Base-by-base conservation (phyloP, 2,888 invertebrate species). In the Meghimatium bilineatum region DNA sequence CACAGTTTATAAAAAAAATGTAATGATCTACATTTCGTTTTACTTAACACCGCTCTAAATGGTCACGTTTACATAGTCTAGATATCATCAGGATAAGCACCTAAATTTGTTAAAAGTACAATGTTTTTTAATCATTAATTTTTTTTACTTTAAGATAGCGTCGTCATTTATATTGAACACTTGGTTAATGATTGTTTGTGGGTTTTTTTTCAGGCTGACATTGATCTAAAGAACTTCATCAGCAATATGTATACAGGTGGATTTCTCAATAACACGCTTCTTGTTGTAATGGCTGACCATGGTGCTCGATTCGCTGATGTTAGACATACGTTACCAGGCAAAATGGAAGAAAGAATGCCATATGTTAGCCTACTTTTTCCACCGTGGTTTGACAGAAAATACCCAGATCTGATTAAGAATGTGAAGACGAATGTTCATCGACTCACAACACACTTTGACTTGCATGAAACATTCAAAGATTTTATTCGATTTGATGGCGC, bases 271-370 rank as follows among this genome's bases (percentile, higher is more conserved):
- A 95, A 97, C 89, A 97, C 98, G 0, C 91, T 98, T 87, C 93
- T 99, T 0, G 95, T 98, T 82, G 92, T 98, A 5, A 97, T 98
- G 97, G 96, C 97, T 8, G 98, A 99, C 94, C 98, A 99, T 93
- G 98, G 98, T 0, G 89, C 91, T 10, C 89, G 98, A 91, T 98
- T 97, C 93, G 96, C 96, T 0, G 95, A 95, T 80, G 95, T 97
- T 14, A 95, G 98, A 0, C 95, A 96, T 89, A 98, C 97, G 0
- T 94, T 97, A 14, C 97, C 98, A 93, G 98, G 98, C 0, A 97
- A 97, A 93, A 95, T 97, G 84, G 98, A 98, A 91, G 98, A 98
- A 92, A 95, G 98, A 1, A 92, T 98, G 83, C 98, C 98, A 0
- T 96, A 97, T 89, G 97, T 98, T 93, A 96, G 96, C 0, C 95